phyloP scores from a whole-genome alignment of 1,140 invertebrate species.

The Carposina sasakii region DNA sequence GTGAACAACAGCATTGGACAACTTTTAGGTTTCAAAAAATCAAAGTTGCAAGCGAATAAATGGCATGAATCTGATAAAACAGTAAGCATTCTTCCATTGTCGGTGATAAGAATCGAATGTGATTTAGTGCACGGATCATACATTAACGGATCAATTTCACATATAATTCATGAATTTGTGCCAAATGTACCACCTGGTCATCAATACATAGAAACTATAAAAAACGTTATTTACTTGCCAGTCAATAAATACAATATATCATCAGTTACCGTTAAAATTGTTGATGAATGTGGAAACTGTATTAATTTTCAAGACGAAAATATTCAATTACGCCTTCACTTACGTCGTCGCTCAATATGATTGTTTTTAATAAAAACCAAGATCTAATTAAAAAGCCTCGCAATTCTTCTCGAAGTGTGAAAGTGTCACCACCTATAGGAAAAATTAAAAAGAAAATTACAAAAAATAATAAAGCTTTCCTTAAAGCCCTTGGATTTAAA shows the following conservation, averaged over 20 bases:
- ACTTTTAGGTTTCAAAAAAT: constrained; percentile 1
- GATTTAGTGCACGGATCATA: constrained; percentile 9
- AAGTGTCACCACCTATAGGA: neutral
- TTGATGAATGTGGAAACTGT: constrained; percentile 1
- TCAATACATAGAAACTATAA: constrained; percentile 4
- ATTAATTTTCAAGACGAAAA: constrained; percentile 8
- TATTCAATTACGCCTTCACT: constrained; percentile 4
- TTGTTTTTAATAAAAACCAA: neutral
- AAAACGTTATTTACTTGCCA: constrained; percentile 15
- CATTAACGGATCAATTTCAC: constrained; percentile 5
- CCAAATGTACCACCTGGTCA: constrained; percentile 9
- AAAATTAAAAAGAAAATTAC: neutral
- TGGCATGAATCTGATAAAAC: constrained; percentile 6
- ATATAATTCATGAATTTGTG: constrained; percentile 11
- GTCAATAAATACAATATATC: constrained; percentile 1
- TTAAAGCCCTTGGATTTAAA: neutral
- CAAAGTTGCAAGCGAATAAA: constrained; percentile 8
- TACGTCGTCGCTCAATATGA: neutral
- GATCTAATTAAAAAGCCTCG: no score
- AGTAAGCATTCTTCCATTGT: constrained; percentile 10
- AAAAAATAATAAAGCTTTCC: constrained; percentile 4
- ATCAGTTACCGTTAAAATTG: constrained; percentile 1
- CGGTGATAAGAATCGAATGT: constrained; percentile 12
- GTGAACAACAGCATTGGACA: neutral
- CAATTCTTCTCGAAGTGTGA: neutral